Evolutionary conservation across 1,140 invertebrate genomes (phyloP).

Genomic region (Oscheius sp.): DNA sequence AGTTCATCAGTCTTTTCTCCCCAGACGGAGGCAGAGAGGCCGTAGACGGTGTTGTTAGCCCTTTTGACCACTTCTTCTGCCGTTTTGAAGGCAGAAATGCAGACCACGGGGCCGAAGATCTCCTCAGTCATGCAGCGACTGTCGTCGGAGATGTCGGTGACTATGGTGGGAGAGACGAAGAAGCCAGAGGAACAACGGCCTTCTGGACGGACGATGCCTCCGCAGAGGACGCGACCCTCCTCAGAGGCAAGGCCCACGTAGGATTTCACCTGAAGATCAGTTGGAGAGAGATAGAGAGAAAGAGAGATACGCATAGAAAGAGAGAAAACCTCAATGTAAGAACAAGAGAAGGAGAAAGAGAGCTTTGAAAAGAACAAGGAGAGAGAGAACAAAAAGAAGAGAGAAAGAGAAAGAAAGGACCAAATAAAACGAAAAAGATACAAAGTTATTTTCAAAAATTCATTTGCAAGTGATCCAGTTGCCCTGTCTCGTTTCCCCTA

Average conservation of each 20-base stretch:
- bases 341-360: too few species aligned
- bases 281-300: too few species aligned
- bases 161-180: slow-evolving; percentile 66
- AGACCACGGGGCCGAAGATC: slow-evolving; percentile 69
- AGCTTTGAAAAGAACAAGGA: too few species aligned
- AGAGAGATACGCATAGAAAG: too few species aligned
- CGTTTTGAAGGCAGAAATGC: slow-evolving; percentile 66
- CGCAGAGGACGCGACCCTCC: slow-evolving; percentile 60
- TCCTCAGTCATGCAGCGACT: slow-evolving; percentile 67
- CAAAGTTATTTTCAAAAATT: too few species aligned
- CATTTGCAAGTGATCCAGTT: too few species aligned
- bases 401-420: too few species aligned
- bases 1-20: slow-evolving; percentile 46
- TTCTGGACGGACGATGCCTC: slow-evolving; percentile 52
- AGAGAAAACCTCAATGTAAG: too few species aligned
- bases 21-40: slow-evolving; percentile 67
- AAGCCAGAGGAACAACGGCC: slow-evolving; percentile 62
- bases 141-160: slow-evolving; percentile 63
- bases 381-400: too few species aligned
- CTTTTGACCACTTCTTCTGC: slow-evolving; percentile 64
- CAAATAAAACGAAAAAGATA: too few species aligned
- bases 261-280: slow-evolving; percentile 63
- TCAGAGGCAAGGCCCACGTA: slow-evolving; percentile 61
- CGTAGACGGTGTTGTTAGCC: slow-evolving; percentile 66
- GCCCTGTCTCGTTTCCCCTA: too few species aligned